phyloP scores from a whole-genome alignment of 2,797 vertebrate genomes.

The Pseudochaenichthys georgianus region DNA sequence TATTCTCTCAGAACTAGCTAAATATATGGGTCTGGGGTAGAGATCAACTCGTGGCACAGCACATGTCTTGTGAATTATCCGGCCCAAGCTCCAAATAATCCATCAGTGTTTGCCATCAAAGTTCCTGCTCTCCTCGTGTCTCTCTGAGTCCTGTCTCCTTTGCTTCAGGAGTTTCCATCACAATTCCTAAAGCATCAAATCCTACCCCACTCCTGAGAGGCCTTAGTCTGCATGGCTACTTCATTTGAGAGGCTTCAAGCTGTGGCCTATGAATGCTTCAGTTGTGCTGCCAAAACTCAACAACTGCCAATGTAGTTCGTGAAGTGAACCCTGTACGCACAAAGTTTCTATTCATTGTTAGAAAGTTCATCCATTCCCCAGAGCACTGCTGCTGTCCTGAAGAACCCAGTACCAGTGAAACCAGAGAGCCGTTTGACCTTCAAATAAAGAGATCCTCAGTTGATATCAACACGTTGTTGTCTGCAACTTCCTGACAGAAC shows the following conservation, averaged over 20 bases:
- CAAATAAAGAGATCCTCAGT: constrained; percentile 42
- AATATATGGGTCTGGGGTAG: too few species aligned
- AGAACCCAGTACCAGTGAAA: constrained; percentile 54
- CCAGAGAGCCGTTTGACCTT: constrained; percentile 52
- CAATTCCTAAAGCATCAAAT: constrained; percentile 2
- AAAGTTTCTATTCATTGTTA: constrained; percentile 69
- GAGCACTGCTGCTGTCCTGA: constrained; percentile 37
- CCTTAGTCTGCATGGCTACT: constrained; percentile 32
- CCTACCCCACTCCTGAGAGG: constrained; percentile 6
- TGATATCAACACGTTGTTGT: constrained; percentile 32
- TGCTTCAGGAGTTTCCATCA: too few species aligned
- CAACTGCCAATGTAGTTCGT: constrained; percentile 73
- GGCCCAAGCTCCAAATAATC: too few species aligned
- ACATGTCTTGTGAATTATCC: too few species aligned
- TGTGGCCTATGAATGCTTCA: constrained; percentile 65
- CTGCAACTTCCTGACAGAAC: constrained; percentile 27
- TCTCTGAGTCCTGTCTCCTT: too few species aligned
- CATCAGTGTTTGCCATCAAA: too few species aligned
- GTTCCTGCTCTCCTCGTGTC: too few species aligned
- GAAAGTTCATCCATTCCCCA: constrained; percentile 51
- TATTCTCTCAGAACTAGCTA: too few species aligned
- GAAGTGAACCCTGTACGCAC: constrained; percentile 46
- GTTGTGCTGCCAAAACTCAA: constrained; percentile 62
- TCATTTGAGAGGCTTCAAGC: constrained; percentile 47
- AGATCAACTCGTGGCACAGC: too few species aligned